phyloP scores from a whole-genome alignment of 2,113 vertebrate genomes.

The Cygnus buccinator region DNA sequence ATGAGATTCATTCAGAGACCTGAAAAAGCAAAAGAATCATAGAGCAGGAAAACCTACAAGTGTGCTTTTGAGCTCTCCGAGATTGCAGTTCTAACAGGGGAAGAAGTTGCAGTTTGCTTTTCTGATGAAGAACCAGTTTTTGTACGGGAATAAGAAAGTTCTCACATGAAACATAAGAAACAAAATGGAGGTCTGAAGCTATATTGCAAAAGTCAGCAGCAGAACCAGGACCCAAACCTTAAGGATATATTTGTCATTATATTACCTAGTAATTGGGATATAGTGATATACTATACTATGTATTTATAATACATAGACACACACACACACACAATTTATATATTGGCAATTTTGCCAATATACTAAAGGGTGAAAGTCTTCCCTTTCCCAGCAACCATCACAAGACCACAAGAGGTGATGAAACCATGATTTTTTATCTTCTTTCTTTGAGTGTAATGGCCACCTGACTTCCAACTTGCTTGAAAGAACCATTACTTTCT shows the following conservation, averaged over 20 bases:
- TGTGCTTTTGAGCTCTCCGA: not conserved
- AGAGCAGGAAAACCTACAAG: not conserved
- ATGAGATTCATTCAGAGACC: not conserved
- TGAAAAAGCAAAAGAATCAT: not conserved
- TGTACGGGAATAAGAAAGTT: not conserved
- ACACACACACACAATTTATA: not conserved
- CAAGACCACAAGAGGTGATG: not conserved
- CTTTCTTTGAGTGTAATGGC: not conserved
- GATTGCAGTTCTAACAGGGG: not conserved
- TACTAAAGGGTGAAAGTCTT: not conserved
- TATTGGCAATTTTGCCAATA: not conserved
- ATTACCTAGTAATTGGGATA: not conserved
- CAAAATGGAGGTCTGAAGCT: not conserved
- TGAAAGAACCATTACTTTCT: constrained; percentile 21
- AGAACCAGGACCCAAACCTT: not conserved
- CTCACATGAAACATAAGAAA: not conserved
- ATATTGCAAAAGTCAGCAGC: not conserved
- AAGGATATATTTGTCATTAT: not conserved
- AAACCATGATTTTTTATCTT: not conserved
- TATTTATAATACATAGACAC: not conserved
- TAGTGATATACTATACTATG: not conserved
- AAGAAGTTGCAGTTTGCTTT: not conserved
- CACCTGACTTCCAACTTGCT: constrained; percentile 8
- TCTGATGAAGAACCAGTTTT: not conserved
- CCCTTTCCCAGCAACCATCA: not conserved